These are phyloP conservation scores for Heterocephalus glaber DNA, from an alignment of 2,113 vertebrate genomes.

Conservation along the genomic window DNA sequence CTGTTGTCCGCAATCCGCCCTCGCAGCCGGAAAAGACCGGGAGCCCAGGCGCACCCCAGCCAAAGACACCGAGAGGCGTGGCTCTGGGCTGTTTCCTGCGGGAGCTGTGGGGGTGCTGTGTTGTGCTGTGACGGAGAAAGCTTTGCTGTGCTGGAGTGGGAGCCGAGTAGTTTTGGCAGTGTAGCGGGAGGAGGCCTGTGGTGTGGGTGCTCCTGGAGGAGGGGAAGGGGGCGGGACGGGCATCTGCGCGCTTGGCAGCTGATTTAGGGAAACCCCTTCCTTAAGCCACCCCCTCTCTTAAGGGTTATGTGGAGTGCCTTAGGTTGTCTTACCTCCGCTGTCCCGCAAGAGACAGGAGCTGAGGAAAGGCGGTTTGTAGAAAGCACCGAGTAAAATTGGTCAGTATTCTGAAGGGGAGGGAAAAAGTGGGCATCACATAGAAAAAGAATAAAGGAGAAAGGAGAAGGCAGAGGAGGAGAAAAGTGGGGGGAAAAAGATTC, in stretches of 20 bases:
- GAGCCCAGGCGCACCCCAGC: not conserved
- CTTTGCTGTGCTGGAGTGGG: slow-evolving; percentile 40
- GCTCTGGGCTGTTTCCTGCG: not conserved
- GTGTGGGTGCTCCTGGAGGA: not conserved
- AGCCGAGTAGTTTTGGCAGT: slow-evolving; percentile 66
- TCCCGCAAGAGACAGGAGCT: not conserved
- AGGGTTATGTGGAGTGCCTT: not conserved
- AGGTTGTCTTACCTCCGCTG: not conserved
- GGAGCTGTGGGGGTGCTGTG: not conserved
- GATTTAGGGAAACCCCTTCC: not conserved
- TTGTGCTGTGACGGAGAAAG: not conserved
- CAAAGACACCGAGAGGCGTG: not conserved
- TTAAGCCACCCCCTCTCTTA: not conserved
- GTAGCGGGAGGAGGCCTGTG: not conserved
- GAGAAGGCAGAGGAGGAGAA: no score
- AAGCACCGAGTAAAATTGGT: not conserved
- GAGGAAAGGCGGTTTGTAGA: not conserved
- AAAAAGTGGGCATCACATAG: not conserved
- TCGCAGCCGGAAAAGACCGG: rapidly evolving
- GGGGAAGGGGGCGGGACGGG: not conserved
- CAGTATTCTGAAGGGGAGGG: not conserved
- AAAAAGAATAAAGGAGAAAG: not conserved
- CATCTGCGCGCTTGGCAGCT: not conserved
- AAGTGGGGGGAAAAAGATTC: not conserved
- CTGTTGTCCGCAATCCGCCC: not conserved